These are phyloP conservation scores for Idaea dimidiata DNA, from an alignment of 2,888 invertebrate genomes.

Conservation along the genomic window DNA sequence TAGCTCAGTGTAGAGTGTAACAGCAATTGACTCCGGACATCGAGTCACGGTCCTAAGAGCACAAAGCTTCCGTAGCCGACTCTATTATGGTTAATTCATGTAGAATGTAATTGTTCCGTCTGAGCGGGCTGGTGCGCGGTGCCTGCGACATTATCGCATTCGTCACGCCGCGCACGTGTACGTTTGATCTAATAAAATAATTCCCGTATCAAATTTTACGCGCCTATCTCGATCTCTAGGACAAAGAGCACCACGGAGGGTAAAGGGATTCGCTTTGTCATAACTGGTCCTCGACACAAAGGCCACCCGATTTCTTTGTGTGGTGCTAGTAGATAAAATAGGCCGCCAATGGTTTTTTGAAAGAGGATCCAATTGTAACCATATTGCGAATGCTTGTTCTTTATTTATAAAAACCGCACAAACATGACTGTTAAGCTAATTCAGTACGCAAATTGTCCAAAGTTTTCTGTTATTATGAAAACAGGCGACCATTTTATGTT, in stretches of 20 bases:
- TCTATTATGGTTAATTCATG: conserved; percentile 74
- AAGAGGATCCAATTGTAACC: conserved; percentile 27
- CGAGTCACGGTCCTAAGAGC: conserved; percentile 60
- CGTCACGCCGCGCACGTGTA: conserved; percentile 79
- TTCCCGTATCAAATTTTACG: conserved; percentile 80
- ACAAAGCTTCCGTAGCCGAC: conserved; percentile 66
- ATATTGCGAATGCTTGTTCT: neutral
- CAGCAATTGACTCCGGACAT: conserved; percentile 59
- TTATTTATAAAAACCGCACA: neutral
- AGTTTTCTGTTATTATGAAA: neutral
- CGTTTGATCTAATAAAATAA: conserved; percentile 78
- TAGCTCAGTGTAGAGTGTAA: conserved; percentile 40
- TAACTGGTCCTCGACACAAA: conserved; percentile 73
- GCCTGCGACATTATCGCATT: conserved; percentile 74
- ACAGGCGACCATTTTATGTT: neutral
- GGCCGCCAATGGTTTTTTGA: conserved; percentile 51
- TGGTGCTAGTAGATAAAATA: conserved; percentile 59
- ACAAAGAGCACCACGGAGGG: conserved; percentile 65
- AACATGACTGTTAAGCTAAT: neutral
- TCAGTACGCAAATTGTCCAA: neutral
- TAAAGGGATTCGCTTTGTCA: conserved; percentile 72
- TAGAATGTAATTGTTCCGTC: conserved; percentile 75
- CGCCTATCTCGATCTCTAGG: conserved; percentile 78
- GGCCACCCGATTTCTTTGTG: conserved; percentile 66
- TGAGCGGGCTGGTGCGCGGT: conserved; percentile 45